A percentile compares a stretch with the other conserved stretches of the same genome.
These are phyloP conservation scores for Gymnocypris eckloni DNA, from an alignment of 2,797 vertebrate species.

Conservation along the genomic window DNA sequence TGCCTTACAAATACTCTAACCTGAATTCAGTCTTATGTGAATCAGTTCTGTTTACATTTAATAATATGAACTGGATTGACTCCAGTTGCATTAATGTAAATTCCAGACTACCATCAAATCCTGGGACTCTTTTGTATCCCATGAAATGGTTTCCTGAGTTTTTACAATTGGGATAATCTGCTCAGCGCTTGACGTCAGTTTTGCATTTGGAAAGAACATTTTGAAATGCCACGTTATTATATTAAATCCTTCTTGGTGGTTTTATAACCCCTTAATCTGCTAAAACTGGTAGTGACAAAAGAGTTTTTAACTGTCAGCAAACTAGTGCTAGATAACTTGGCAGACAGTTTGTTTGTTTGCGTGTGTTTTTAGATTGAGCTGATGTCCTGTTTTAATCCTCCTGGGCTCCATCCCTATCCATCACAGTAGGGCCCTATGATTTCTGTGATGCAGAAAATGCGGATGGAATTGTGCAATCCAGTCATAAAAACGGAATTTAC, in stretches of 20 bases:
- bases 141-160: slow-evolving; percentile 20
- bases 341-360: slow-evolving; percentile 18
- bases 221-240: background rate
- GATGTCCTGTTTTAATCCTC: slow-evolving; percentile 35
- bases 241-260: slow-evolving; percentile 6
- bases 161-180: background rate
- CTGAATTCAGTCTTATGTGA: background rate
- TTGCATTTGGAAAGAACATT: slow-evolving; percentile 23
- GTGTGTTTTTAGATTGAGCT: slow-evolving; percentile 30
- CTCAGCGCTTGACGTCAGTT: background rate
- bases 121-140: background rate
- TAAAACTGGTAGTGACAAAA: background rate
- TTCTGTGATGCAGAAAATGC: too few relatives aligned
- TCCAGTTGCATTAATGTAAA: background rate
- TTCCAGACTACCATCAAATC: background rate
- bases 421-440: background rate
- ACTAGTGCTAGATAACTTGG: slow-evolving; percentile 29
- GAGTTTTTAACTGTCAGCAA: slow-evolving; percentile 16
- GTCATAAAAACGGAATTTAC: too few relatives aligned
- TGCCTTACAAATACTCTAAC: background rate
- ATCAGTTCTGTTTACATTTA: background rate
- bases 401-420: slow-evolving; percentile 30
- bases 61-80: background rate
- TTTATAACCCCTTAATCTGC: slow-evolving; percentile 13
- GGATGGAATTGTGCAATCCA: too few relatives aligned